Evolutionary conservation across 1,140 invertebrate genomes (phyloP), one percentile per base, ranked within the genome.

Genomic region (Ceratosolen fusciceps): DNA sequence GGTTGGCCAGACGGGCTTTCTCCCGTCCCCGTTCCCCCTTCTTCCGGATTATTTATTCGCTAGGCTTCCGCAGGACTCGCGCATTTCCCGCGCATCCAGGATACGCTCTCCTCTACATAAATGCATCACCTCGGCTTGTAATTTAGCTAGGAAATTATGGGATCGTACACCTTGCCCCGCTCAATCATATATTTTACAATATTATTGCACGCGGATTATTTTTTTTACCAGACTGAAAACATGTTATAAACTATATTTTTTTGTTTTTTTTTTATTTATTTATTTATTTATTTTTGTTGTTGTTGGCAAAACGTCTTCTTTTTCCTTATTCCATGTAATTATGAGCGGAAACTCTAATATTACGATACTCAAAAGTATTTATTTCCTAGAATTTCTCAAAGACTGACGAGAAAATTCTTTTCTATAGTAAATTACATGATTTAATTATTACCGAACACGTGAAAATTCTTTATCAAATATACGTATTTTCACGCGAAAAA

Each of bases 31-130:
- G 49, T 16, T 21, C 73, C 68, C 81, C 83, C 84, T 87, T 86
- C 85, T 85, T 84, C 84, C 82, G 83, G 86, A 87, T 88, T 88
- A 88, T 88, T 88, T 88, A 88, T 88, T 87, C 86, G 86, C 80
- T 84, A 87, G 87, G 85, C 86, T 88, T 86, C 86, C 85, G 87
- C 83, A 84, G 83, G 85, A 84, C 84, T 86, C 58, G 58, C 83
- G 86, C 81, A 84, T 84, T 87, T 87, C 87, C 86, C 84, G 86
- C 83, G 84, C 65, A 83, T 62, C 84, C 86, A 86, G 87, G 87
- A 88, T 85, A 86, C 86, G 34, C 62, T 24, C 86, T 86, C 87
- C 86, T 87, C 86, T 87, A 85, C 84, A 86, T 84, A 87, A 88
- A 88, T 88, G 86, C 84, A 87, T 84, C 84, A 83, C 85, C 83